Evolutionary conservation across 2,797 vertebrate genomes (phyloP).

Genomic region (Crenuchus spilurus): DNA sequence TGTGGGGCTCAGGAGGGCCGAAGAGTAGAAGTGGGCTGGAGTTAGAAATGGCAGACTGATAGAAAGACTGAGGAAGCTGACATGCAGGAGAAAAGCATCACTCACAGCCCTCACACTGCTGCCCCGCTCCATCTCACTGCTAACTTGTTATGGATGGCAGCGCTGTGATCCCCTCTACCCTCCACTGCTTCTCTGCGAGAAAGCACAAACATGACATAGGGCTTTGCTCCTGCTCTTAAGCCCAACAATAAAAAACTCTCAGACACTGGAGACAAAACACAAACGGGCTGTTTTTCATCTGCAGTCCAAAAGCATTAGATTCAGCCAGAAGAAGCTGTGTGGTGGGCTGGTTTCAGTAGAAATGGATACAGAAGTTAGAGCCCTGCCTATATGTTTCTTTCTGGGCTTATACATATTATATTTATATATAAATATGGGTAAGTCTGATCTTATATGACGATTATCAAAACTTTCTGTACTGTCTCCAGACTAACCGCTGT

Average conservation of each 20-base stretch:
- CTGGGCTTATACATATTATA: neutral
- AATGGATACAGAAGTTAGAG: no score
- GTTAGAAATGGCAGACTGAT: constrained; percentile 5
- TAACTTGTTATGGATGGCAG: constrained; percentile 25
- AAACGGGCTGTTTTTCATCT: neutral
- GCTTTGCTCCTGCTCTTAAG: constrained; percentile 19
- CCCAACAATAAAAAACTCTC: constrained; percentile 22
- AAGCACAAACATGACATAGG: constrained; percentile 35
- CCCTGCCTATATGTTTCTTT: neutral
- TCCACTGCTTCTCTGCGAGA: neutral
- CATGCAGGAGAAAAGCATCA: constrained; percentile 14
- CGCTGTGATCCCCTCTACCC: constrained; percentile 1
- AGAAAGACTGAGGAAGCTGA: constrained; percentile 18
- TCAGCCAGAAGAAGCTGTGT: neutral
- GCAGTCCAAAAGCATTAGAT: neutral
- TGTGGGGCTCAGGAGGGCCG: constrained; percentile 1
- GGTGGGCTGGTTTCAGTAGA: no score
- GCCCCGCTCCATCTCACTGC: constrained; percentile 26
- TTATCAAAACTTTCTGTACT: no score
- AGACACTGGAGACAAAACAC: neutral
- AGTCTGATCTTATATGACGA: no score
- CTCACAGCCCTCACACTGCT: constrained; percentile 8
- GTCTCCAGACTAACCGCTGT: no score
- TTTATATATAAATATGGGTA: no score
- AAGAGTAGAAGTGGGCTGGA: neutral